Conservation (phyloP, 2,888 invertebrate species). For the Temnothorax rugatulus region DNA sequence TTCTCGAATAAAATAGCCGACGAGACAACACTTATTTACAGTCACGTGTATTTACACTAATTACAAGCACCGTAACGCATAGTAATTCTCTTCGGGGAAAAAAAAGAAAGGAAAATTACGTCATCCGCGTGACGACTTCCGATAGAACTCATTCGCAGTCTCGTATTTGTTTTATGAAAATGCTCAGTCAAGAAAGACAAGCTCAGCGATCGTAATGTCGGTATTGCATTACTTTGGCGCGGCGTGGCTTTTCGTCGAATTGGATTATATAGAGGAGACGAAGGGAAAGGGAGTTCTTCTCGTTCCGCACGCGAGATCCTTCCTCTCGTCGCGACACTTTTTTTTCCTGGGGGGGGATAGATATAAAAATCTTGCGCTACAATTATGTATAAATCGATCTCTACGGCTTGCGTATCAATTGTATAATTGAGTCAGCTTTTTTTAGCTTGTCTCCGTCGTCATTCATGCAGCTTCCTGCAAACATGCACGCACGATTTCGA, state of each 20-base stretch:
- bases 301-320: not conserved
- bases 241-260: not conserved
- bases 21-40: constrained; percentile 29
- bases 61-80: constrained; percentile 23
- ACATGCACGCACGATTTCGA: not conserved
- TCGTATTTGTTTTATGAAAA: constrained; percentile 31
- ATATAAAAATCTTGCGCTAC: constrained; percentile 40
- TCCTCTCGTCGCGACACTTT: constrained; percentile 11
- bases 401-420: constrained; percentile 27
- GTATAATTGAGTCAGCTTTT: constrained; percentile 46
- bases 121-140: not conserved
- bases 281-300: constrained; percentile 6
- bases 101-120: not conserved
- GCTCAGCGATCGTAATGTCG: constrained; percentile 10
- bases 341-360: not conserved
- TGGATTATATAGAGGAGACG: not conserved
- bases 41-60: constrained; percentile 54
- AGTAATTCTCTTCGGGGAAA: constrained; percentile 1
- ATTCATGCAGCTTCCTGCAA: constrained; percentile 42
- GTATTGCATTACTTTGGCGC: not conserved
- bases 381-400: constrained; percentile 24
- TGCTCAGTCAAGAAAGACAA: constrained; percentile 52
- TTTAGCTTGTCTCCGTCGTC: constrained; percentile 42
- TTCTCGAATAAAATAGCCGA: constrained; percentile 11
- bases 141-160: constrained; percentile 31